phyloP scores from a whole-genome alignment of 2,113 vertebrate species.

The Mobula birostris region DNA sequence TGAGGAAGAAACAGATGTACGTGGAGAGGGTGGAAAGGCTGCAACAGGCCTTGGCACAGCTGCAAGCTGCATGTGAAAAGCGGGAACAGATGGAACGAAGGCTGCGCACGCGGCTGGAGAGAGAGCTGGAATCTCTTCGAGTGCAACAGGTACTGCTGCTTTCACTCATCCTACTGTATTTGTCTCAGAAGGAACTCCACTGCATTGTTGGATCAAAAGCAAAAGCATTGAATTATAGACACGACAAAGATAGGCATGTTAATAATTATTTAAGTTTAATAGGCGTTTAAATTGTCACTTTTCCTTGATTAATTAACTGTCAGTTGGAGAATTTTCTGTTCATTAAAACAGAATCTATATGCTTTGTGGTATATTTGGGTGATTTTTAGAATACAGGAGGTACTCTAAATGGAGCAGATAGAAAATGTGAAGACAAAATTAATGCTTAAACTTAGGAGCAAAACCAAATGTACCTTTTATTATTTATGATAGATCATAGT shows the following conservation, averaged over 20 bases:
- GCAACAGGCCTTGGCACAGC: slow-evolving; percentile 70
- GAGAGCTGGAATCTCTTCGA: slow-evolving; percentile 69
- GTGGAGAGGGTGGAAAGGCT: slow-evolving; percentile 76
- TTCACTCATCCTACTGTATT: background rate
- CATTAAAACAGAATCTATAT: background rate
- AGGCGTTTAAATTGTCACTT: background rate
- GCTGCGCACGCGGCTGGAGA: slow-evolving; percentile 69
- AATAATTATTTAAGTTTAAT: background rate
- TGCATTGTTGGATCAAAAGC: background rate
- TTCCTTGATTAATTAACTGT: background rate
- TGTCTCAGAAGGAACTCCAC: background rate
- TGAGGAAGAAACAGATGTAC: slow-evolving; percentile 70
- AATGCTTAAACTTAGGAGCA: too few relatives aligned
- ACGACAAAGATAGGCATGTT: background rate
- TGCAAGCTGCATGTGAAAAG: slow-evolving; percentile 70
- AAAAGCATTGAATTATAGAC: background rate
- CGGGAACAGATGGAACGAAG: slow-evolving; percentile 75
- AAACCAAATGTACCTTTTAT: too few relatives aligned
- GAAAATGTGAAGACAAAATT: too few relatives aligned
- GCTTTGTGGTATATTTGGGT: background rate
- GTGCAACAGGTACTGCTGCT: slow-evolving; percentile 63
- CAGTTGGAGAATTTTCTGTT: background rate
- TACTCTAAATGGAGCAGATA: background rate
- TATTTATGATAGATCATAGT: too few relatives aligned
- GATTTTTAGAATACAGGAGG: background rate